Conservation (phyloP, 1,140 invertebrate species). For the Anoplophora glabripennis region DNA sequence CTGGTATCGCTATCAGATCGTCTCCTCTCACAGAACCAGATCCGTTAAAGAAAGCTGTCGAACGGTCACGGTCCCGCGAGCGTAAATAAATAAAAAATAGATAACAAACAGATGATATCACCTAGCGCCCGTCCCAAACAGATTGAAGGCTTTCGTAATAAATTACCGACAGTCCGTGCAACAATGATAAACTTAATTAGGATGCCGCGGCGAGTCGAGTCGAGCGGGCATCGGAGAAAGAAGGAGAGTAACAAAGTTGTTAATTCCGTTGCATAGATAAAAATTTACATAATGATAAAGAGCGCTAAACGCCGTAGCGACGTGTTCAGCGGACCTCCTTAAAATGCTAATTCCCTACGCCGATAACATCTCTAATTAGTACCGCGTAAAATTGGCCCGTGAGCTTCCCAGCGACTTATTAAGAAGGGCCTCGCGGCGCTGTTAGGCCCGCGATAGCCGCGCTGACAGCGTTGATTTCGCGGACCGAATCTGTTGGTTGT, state of each 20-base stretch:
- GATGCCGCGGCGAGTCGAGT: constrained; percentile 13
- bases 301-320: constrained; percentile 24
- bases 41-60: no score
- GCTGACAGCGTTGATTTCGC: no score
- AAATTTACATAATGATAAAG: constrained; percentile 30
- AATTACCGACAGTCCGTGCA: constrained; percentile 21
- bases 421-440: no score
- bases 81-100: no score
- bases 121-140: no score
- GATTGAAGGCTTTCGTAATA: constrained; percentile 16
- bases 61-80: no score
- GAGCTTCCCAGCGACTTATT: no score
- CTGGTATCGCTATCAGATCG: no score
- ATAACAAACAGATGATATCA: no score
- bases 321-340: constrained; percentile 25
- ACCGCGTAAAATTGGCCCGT: neutral
- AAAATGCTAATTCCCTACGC: constrained; percentile 22
- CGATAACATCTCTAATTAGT: constrained; percentile 27
- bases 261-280: constrained; percentile 28
- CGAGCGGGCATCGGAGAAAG: neutral
- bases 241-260: constrained; percentile 24
- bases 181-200: constrained; percentile 32
- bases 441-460: no score
- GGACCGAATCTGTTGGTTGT: no score
- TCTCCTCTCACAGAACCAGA: no score